Base-by-base conservation (phyloP, 1,140 invertebrate species). In the Vollenhovia emeryi region DNA sequence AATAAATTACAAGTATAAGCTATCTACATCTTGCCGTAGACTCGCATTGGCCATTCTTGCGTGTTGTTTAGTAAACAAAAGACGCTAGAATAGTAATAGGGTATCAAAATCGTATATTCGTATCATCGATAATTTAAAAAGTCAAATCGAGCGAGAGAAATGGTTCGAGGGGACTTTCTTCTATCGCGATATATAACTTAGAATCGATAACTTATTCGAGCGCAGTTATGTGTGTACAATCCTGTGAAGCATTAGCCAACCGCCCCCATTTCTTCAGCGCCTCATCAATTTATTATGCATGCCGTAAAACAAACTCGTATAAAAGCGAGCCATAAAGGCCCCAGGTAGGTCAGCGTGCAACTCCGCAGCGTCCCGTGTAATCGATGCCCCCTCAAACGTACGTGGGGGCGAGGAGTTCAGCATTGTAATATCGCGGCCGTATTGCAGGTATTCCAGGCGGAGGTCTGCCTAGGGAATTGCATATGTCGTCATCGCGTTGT, bases 401-500 rank as follows among this genome's bases (percentile, higher is more conserved):
- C 13, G 33, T 55, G 48, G 40, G 62, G 62, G 33, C 11, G 60
- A n/a, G 21, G 45, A 9, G 36, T 76, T 76, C 21, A 43, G 43
- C n/a, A 66, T 82, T 82, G 43, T 71, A 82, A 71, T 57, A 52
- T 71, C 64, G 30, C 27, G 69, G 36, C 24, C 52, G 76, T n/a
- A n/a, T 40, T 52, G 78, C 50, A 43, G 52, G 24, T 43, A 82
- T 73, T 57, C 78, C 78, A 36, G 36, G 36, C 24, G n/a, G 66
- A 24, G 36, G 43, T 73, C 36, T 21, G 27, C 50, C 27, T 11
- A n/a, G 78, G 66, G 75, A 68, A 74, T 55, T 52, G 50, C 62
- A 76, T 76, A 85, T 76, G 74, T 87, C 60, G 75, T 52, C 74
- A 76, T 76, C 18, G 33, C 48, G 68, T 76, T 74, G 85, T 92